Conservation (phyloP, 1,140 invertebrate genomes). For the Zaprionus taronus region DNA sequence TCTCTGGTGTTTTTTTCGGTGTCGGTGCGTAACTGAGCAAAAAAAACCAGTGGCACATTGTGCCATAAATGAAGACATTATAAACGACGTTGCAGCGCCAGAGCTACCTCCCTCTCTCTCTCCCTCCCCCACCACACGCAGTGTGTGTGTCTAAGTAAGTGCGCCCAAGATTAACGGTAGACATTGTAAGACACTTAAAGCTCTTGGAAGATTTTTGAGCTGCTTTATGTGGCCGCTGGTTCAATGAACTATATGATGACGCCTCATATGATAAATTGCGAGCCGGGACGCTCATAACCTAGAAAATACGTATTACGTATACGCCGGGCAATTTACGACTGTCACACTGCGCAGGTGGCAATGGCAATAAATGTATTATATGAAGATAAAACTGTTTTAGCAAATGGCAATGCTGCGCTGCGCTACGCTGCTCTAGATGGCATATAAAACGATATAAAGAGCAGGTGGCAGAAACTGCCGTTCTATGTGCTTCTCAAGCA, state of each 20-base stretch:
- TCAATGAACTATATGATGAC: slow-evolving; percentile 79
- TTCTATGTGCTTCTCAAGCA: slow-evolving; percentile 3
- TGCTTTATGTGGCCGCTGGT: slow-evolving; percentile 61
- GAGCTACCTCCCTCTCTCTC: not conserved
- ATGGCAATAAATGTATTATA: slow-evolving; percentile 51
- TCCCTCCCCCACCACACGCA: not conserved
- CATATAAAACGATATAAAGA: slow-evolving; percentile 24
- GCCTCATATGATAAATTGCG: slow-evolving; percentile 70
- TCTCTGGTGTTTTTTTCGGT: slow-evolving; percentile 63
- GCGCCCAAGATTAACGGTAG: slow-evolving; percentile 75
- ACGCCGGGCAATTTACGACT: slow-evolving; percentile 37
- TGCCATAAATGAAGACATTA: slow-evolving; percentile 82
- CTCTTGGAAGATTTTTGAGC: slow-evolving; percentile 77
- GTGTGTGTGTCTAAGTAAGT: slow-evolving; percentile 50
- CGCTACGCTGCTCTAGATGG: not conserved
- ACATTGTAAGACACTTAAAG: slow-evolving; percentile 81
- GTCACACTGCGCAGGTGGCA: slow-evolving; percentile 38
- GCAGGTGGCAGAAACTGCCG: not conserved
- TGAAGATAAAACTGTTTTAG: slow-evolving; percentile 51
- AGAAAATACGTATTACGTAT: slow-evolving; percentile 13
- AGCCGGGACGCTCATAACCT: slow-evolving; percentile 15
- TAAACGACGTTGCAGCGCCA: slow-evolving; percentile 59
- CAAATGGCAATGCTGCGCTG: slow-evolving; percentile 13
- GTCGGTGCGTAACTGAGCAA: slow-evolving; percentile 81
- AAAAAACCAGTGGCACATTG: slow-evolving; percentile 67